A percentile compares a stretch with the other conserved stretches of the same genome.
phyloP scores from a whole-genome alignment of 2,113 vertebrate species.

The Fulica atra region DNA sequence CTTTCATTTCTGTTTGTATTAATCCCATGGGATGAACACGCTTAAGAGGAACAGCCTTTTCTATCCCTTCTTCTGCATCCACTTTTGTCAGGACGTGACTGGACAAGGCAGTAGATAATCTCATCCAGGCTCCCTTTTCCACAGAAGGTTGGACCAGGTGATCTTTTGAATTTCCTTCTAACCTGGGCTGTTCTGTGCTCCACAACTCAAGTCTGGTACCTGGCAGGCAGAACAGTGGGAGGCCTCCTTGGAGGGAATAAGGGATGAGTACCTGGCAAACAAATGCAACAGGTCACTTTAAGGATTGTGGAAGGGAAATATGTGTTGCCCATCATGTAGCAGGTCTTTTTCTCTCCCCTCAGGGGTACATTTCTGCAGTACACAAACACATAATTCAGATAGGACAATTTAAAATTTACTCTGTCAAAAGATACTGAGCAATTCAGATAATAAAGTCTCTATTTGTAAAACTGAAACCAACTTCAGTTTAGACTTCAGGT shows the following conservation, averaged over 20 bases:
- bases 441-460: not conserved
- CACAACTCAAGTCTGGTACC: not conserved
- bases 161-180: not conserved
- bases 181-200: too few relatives aligned
- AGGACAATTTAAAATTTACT: not conserved
- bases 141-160: not conserved
- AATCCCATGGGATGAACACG: not conserved
- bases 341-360: not conserved
- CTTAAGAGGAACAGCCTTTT: not conserved
- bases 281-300: not conserved
- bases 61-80: not conserved
- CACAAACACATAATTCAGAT: not conserved
- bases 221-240: not conserved
- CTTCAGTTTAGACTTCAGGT: not conserved
- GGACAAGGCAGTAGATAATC: not conserved
- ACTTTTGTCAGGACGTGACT: not conserved
- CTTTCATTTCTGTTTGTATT: not conserved
- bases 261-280: not conserved
- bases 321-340: rapidly evolving
- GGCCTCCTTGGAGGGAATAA: not conserved
- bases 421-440: not conserved
- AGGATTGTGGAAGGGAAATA: not conserved
- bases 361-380: not conserved
- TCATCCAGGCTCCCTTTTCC: not conserved
- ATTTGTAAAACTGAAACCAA: not conserved